Evolutionary conservation across 2,797 vertebrate species (phyloP).

Genomic region (Alosa sapidissima): DNA sequence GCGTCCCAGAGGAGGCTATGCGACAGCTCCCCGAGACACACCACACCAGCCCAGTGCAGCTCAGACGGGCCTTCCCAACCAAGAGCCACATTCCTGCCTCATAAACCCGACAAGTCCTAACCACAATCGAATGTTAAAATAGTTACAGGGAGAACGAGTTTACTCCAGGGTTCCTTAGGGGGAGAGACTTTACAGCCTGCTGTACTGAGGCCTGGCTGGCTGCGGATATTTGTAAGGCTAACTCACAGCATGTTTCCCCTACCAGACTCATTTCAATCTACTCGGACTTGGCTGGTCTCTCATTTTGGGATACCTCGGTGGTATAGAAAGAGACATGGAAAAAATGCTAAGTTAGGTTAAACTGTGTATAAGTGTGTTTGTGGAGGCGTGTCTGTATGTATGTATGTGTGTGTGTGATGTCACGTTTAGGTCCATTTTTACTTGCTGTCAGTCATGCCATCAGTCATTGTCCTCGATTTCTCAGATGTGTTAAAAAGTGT

Average conservation of each 20-base stretch:
- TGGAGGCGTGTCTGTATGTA: neutral
- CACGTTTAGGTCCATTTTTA: conserved; percentile 15
- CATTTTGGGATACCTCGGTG: conserved; percentile 1
- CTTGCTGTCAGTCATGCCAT: conserved; percentile 25
- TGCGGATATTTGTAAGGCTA: neutral
- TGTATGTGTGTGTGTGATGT: neutral
- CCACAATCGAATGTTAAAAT: conserved; percentile 15
- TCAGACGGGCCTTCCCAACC: neutral
- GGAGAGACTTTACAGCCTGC: neutral
- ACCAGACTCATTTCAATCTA: neutral
- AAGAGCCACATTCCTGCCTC: neutral
- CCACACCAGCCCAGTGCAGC: neutral
- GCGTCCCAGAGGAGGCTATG: neutral
- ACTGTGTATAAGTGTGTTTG: neutral
- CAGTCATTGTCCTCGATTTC: conserved; percentile 29
- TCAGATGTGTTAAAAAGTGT: conserved; percentile 33
- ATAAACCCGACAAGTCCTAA: neutral
- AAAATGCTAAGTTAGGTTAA: neutral
- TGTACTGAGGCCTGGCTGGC: neutral
- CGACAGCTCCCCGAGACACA: neutral
- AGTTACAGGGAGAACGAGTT: neutral
- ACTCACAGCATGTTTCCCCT: neutral
- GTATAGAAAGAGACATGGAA: neutral
- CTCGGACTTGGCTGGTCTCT: neutral
- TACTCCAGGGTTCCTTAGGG: neutral